Base-by-base conservation (phyloP, 2,888 invertebrate genomes). In the Drosophila lutescens region DNA sequence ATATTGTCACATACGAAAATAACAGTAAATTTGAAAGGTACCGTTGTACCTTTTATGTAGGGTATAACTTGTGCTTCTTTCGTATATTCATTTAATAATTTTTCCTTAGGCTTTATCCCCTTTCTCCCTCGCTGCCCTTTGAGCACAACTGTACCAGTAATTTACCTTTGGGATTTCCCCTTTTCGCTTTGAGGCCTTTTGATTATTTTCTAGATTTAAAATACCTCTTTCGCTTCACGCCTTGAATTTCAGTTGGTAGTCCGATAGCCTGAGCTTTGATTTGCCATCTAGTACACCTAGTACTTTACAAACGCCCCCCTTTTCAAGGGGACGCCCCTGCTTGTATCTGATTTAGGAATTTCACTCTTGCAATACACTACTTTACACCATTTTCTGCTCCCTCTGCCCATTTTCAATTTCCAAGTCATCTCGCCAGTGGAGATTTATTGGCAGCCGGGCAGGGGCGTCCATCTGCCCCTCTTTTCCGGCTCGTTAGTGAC, bases 301-400 rank as follows among this genome's bases (percentile, higher is more conserved):
- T 32, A 30, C 47, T 30, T 12, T 17, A 12, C 47, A 15, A 47
- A 30, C 9, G n/a, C 3, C 10, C 6, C 41, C n/a, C 43, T 34
- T 34, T 53, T 43, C 20, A 47, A n/a, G n/a, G 15, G 17, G 41
- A 51, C 49, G 50, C 60, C 76, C 55, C 49, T 47, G 81, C 69
- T 77, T 82, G 85, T 85, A 86, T 88, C 88, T 85, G 88, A 88
- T 86, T 84, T 85, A 76, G 85, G 79, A 88, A 88, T 88, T 88
- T 81, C 61, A 54, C 77, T 84, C 53, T 82, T 60, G 69, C 86
- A 77, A 74, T 80, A 76, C 51, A 49, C 47, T 23, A 49, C 30
- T 77, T 77, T 76, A 61, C 61, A 69, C 72, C 74, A 70, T 74
- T 62, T 57, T 55, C 38, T 69, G 50, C 43, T 56, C 50, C n/a